phyloP scores from a whole-genome alignment of 2,888 invertebrate genomes.

The Diadromus collaris region DNA sequence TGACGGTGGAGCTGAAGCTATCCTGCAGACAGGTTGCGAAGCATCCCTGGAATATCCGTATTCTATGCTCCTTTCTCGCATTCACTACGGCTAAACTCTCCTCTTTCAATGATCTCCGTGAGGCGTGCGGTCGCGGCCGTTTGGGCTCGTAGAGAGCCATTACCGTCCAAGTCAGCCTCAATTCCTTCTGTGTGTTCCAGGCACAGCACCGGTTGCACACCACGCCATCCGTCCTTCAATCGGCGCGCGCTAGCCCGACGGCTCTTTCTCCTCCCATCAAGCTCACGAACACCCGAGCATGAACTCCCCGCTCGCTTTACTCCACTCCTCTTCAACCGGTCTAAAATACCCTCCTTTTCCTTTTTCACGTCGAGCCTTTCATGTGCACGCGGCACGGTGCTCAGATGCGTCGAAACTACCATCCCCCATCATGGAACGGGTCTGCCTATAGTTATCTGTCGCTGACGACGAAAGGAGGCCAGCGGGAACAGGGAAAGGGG shows the following conservation, averaged over 20 bases:
- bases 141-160: conserved; percentile 69
- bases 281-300: conserved; percentile 5
- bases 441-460: not conserved
- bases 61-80: conserved; percentile 46
- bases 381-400: conserved; percentile 16
- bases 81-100: conserved; percentile 28
- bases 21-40: conserved; percentile 48
- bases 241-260: conserved; percentile 4
- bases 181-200: conserved; percentile 27
- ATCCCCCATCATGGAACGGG: too few species aligned
- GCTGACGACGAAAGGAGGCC: not conserved
- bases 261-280: conserved; percentile 26
- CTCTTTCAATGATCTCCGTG: conserved; percentile 45
- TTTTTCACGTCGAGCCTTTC: conserved; percentile 17
- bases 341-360: conserved; percentile 23
- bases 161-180: conserved; percentile 63
- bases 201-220: conserved; percentile 18
- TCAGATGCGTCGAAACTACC: conserved; percentile 5
- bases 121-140: conserved; percentile 53
- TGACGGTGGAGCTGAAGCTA: conserved; percentile 39
- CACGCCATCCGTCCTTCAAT: conserved; percentile 13
- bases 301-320: conserved; percentile 27
- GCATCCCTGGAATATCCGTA: conserved; percentile 24
- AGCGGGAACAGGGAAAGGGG: not conserved
- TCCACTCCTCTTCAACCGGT: conserved; percentile 15